Base-by-base conservation (phyloP, 2,797 vertebrate genomes). In the Bucorvus abyssinicus region DNA sequence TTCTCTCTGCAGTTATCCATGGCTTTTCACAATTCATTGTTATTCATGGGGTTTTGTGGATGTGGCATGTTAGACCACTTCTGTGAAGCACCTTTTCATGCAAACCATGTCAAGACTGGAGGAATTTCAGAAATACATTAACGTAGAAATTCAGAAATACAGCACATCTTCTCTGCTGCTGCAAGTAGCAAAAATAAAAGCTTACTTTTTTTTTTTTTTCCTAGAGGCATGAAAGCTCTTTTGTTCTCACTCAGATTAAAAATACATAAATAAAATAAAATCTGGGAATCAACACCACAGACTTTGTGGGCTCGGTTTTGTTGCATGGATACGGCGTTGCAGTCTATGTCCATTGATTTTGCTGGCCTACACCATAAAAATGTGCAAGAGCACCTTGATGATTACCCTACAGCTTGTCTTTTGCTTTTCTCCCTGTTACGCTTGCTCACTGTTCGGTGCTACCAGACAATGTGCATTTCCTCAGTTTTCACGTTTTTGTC, bases 271-370 rank as follows among this genome's bases (percentile, higher is more conserved):
- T 76, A 73, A 65, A 50, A 21, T 19, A 45, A 56, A 17, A 44
- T 27, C 12, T 1, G 3, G 14, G 26, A 80, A 68, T 26, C 0
- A 0, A 34, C 14, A 59, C 17, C 30, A 79, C 29, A 61, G 64
- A n/a, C 38, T 42, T 34, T n/a, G 9, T 63, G 47, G 50, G 22
- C 14, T 86, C 49, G 29, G 23, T 56, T 93, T 83, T 84, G 4
- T 8, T 65, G 47, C 45, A 16, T n/a, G 10, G 16, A 18, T 55
- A 45, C 0, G 0, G 9, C 38, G 30, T 68, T 40, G 36, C 40
- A 18, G 12, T 29, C 6, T 38, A 73, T 14, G 30, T 60, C 19
- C 32, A 36, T 2, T 56, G 42, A 44, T 64, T 65, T 61, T 73
- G 22, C 45, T 73, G 68, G 18, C 6, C 84, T 68, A 42, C 6